Percentiles rank a stretch among this genome's conserved stretches.
Evolutionary conservation across 1,140 invertebrate species (phyloP).

Genomic region (Ectropis grisescens): DNA sequence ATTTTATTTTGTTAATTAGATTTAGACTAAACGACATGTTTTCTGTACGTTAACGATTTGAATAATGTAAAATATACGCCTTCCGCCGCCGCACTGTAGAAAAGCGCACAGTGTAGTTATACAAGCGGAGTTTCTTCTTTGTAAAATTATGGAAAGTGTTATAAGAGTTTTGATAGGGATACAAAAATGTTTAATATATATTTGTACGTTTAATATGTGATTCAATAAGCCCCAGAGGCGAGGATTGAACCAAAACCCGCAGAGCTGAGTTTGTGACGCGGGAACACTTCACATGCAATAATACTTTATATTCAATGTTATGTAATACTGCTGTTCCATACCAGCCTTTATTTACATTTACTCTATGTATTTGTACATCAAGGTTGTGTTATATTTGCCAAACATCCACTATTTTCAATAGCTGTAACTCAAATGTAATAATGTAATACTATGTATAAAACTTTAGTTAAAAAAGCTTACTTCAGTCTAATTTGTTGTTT

Average conservation of each 20-base stretch:
- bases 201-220: slow-evolving; percentile 14
- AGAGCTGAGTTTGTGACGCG: too few relatives aligned
- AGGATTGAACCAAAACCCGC: too few relatives aligned
- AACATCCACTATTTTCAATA: too few relatives aligned
- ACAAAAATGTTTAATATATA: slow-evolving; percentile 35
- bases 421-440: too few relatives aligned
- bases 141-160: neutral
- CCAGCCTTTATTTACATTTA: too few relatives aligned
- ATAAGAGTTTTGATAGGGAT: slow-evolving; percentile 19
- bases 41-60: slow-evolving; percentile 16
- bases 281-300: too few relatives aligned
- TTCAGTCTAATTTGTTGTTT: slow-evolving; percentile 51
- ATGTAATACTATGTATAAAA: slow-evolving; percentile 40
- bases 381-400: too few relatives aligned
- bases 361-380: too few relatives aligned
- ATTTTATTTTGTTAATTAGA: slow-evolving; percentile 30
- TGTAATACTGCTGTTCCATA: too few relatives aligned
- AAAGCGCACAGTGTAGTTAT: slow-evolving; percentile 50
- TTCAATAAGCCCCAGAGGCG: slow-evolving; percentile 6
- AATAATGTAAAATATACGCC: neutral
- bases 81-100: slow-evolving; percentile 40
- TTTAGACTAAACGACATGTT: slow-evolving; percentile 7
- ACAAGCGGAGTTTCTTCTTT: slow-evolving; percentile 8
- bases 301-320: too few relatives aligned
- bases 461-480: slow-evolving; percentile 65